Conservation (phyloP, 2,797 vertebrate species). For the Falco rusticolus region DNA sequence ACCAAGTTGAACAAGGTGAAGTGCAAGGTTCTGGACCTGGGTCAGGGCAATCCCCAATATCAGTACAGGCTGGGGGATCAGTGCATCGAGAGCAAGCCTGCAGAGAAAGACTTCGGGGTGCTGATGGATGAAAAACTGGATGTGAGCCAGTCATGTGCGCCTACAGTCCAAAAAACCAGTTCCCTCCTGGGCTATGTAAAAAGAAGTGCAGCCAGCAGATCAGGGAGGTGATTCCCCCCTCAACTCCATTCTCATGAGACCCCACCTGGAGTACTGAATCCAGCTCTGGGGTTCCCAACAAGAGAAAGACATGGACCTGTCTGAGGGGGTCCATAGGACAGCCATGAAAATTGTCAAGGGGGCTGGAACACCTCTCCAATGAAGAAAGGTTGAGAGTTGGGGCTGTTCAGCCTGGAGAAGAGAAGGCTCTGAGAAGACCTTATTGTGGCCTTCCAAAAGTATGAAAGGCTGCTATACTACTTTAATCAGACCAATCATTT, state of each 20-base stretch:
- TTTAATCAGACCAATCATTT: background rate
- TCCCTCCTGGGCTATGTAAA: fast-evolving
- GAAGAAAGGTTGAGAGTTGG: background rate
- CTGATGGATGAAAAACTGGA: background rate
- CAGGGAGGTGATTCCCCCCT: background rate
- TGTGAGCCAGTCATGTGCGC: background rate
- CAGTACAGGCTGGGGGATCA: fast-evolving
- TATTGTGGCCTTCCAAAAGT: background rate
- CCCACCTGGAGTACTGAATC: background rate
- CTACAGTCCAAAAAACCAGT: background rate
- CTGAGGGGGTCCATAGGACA: background rate
- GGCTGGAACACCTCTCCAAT: background rate
- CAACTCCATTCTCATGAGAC: background rate
- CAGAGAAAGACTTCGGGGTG: fast-evolving
- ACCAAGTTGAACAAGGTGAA: background rate
- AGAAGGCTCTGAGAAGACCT: background rate
- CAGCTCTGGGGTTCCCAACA: background rate
- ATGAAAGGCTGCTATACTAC: background rate
- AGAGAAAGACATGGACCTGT: background rate
- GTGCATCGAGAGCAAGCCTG: background rate
- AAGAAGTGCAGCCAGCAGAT: fast-evolving
- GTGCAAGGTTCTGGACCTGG: background rate
- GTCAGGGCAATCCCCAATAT: fast-evolving
- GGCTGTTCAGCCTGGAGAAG: background rate
- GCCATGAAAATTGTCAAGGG: background rate